These are phyloP conservation scores for Cyphomyrus discorhynchus DNA, from an alignment of 2,113 vertebrate genomes.

Conservation along the genomic window DNA sequence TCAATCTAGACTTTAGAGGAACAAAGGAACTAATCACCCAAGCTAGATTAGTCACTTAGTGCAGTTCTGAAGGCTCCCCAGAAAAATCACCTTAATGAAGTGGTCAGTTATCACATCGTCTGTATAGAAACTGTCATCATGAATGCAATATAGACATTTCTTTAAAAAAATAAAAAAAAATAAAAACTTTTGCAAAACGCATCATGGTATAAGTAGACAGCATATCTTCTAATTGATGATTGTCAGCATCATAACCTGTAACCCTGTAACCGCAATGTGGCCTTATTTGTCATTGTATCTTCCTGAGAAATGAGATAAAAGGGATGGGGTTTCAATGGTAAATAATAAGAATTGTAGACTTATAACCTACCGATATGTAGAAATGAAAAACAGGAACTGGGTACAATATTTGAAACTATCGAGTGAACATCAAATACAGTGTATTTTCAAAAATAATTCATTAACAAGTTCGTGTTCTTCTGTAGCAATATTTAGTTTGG, in stretches of 20 bases:
- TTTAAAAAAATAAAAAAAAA: background rate
- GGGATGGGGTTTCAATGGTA: background rate
- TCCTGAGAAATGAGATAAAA: background rate
- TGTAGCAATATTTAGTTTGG: background rate
- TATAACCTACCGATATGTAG: background rate
- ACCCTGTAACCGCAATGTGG: background rate
- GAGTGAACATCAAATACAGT: background rate
- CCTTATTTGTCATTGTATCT: background rate
- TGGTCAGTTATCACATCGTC: slow-evolving; percentile 30
- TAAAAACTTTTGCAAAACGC: background rate
- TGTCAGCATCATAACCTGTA: background rate
- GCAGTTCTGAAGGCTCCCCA: slow-evolving; percentile 21
- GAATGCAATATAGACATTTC: background rate
- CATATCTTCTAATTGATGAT: background rate
- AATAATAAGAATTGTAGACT: background rate
- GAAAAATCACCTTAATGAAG: slow-evolving; percentile 48
- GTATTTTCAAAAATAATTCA: background rate
- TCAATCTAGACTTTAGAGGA: slow-evolving; percentile 49
- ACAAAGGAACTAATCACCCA: slow-evolving; percentile 52
- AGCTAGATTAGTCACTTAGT: slow-evolving; percentile 51
- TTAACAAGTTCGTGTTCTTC: background rate
- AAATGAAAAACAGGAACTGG: background rate
- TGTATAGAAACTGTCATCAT: background rate
- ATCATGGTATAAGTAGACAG: background rate
- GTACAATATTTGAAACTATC: background rate